Conservation (phyloP, 2,797 vertebrate species). For the Gymnothorax javanicus region DNA sequence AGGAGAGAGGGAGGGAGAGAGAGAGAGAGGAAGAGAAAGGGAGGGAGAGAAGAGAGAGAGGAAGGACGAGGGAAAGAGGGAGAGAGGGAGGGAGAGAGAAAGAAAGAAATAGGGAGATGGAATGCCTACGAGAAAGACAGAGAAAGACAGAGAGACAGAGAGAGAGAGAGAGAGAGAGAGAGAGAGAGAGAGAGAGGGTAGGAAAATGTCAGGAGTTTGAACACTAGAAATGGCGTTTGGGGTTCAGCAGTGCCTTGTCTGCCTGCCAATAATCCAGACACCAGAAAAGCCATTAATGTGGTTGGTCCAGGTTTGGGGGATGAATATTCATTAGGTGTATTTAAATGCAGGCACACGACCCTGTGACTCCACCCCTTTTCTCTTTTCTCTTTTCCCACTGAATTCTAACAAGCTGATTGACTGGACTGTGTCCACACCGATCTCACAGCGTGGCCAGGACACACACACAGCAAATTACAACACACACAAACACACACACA, state of each 20-base stretch:
- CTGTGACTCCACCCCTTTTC: constrained; percentile 1
- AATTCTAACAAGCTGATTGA: constrained; percentile 30
- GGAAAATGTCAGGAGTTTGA: constrained; percentile 2
- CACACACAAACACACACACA: too few species aligned
- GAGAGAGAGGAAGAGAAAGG: not conserved
- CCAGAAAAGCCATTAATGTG: constrained; percentile 45
- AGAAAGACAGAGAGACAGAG: not conserved
- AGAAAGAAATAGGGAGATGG: not conserved
- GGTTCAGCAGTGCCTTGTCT: not conserved
- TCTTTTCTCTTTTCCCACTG: not conserved
- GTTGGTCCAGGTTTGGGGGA: constrained; percentile 47
- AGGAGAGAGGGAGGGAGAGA: not conserved
- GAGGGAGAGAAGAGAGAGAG: not conserved
- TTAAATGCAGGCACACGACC: constrained; percentile 54
- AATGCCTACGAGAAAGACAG: not conserved
- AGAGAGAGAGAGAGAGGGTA: not conserved
- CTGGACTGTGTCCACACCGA: constrained; percentile 19
- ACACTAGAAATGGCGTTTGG: not conserved
- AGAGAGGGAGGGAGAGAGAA: too few species aligned
- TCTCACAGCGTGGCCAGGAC: too few species aligned
- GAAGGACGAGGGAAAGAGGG: too few species aligned
- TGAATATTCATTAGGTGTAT: constrained; percentile 59
- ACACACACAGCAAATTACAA: too few species aligned
- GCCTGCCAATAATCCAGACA: constrained; percentile 30
- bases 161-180: not conserved